Evolutionary conservation across 2,888 invertebrate species (phyloP), one percentile per base, ranked within the genome.

Genomic region (Ctenicera cuprea): DNA sequence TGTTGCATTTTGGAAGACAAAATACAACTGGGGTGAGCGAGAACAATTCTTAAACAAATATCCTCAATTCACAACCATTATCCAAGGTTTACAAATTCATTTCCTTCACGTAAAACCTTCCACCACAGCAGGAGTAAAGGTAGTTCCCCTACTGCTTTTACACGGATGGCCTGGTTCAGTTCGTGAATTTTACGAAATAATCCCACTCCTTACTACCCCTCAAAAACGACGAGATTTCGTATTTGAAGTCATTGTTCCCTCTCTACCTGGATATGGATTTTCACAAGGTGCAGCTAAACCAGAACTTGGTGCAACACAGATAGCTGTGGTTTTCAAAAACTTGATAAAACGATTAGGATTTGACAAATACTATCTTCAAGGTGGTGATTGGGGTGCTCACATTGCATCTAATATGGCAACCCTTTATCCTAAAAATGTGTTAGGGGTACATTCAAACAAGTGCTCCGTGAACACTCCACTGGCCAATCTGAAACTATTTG

Each of bases 121-220:
- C 62, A 71, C 78, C 83, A 73, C 80, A 0, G 26, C 71, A 20
- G 77, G 77, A 3, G 37, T 82, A 1, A 83, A 89, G 80, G 88
- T 91, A 0, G 76, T 93, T 0, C 94, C 95, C 0, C 82, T 95
- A 0, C 86, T 95, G 1, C 80, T 97, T 43, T 85, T 94, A 12
- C 97, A 97, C 83, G 97, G 97, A 38, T 97, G 97, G 97, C 96
- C 97, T 0, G 95, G 96, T 0, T 95, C 95, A 0, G 89, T 96
- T 0, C 88, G 92, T 14, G 97, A 97, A 86, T 97, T 96, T 86
- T 93, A 93, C 82, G 91, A 92, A 61, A 86, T 94, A 0, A 92
- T 95, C 61, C 94, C 94, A 0, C 82, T 90, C 48, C 87, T 95
- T 12, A 86, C 84, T 0, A 91, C 89, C 0, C 88, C 88, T 0